Conservation (phyloP, 30 jellyfish, hydroid and myxozoan species). For the Chironex yamaguchii region DNA sequence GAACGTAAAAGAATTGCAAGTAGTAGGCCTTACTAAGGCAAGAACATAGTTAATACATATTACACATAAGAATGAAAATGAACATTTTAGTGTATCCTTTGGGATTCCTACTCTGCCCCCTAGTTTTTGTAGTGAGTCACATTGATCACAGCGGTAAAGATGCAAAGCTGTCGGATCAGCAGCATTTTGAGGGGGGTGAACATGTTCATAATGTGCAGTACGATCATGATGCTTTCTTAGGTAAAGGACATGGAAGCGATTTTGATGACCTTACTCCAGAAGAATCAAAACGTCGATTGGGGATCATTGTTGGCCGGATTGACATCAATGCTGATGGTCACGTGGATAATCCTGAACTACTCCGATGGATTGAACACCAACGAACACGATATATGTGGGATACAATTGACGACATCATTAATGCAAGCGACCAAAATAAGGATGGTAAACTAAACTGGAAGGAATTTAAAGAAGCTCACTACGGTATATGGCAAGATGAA, state of each 20-base stretch:
- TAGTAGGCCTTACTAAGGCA: background rate
- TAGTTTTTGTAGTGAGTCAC: slow-evolving; percentile 8
- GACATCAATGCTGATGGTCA: slow-evolving; percentile 69
- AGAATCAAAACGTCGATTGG: slow-evolving; percentile 80
- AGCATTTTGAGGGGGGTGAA: slow-evolving; percentile 75
- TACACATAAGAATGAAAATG: too few species aligned
- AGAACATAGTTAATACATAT: too few species aligned
- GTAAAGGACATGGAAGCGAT: slow-evolving; percentile 94
- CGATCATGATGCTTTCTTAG: slow-evolving; percentile 96
- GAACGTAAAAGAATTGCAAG: too few species aligned
- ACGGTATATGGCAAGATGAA: slow-evolving; percentile 96
- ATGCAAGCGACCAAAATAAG: slow-evolving; percentile 80
- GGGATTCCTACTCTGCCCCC: background rate
- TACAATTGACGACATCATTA: slow-evolving; percentile 77
- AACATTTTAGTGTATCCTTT: too few species aligned
- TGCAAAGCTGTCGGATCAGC: slow-evolving; percentile 75
- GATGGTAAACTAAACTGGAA: slow-evolving; percentile 82
- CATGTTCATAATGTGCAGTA: slow-evolving; percentile 75
- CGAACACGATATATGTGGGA: slow-evolving; percentile 95
- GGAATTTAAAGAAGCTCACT: slow-evolving; percentile 85
- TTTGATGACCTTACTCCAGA: slow-evolving; percentile 81
- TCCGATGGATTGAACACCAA: slow-evolving; percentile 87
- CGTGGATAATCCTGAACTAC: slow-evolving; percentile 73
- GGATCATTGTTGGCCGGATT: slow-evolving; percentile 70
- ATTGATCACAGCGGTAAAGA: slow-evolving; percentile 68